A percentile compares a stretch with the other conserved stretches of the same genome.
Conservation (phyloP, 2,113 vertebrate genomes). For the Astatotilapia flaviijosephi region DNA sequence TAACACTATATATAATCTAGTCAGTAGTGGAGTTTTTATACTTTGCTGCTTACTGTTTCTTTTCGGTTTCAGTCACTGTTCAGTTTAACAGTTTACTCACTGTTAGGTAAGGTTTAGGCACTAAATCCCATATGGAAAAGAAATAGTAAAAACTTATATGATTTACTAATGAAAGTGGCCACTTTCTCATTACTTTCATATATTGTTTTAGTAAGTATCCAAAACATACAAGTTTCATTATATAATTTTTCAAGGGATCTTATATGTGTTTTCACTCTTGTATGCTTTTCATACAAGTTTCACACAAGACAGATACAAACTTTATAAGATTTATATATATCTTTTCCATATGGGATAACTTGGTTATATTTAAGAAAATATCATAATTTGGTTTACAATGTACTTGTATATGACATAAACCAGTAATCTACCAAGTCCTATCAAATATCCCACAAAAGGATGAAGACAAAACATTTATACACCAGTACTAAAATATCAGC, state of each 20-base stretch:
- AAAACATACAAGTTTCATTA: too few relatives aligned
- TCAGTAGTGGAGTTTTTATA: background rate
- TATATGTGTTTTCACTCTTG: too few relatives aligned
- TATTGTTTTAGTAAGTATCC: too few relatives aligned
- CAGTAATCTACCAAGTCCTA: background rate
- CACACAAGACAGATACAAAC: too few relatives aligned
- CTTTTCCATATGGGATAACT: background rate
- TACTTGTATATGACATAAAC: background rate
- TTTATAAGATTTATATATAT: too few relatives aligned
- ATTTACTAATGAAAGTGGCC: too few relatives aligned
- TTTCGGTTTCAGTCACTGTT: background rate
- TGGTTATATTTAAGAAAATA: background rate
- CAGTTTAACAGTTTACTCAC: background rate
- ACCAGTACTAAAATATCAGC: background rate
- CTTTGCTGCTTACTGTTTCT: background rate
- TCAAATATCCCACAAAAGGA: background rate
- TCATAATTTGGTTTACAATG: background rate
- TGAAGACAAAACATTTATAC: background rate
- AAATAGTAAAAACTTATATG: too few relatives aligned
- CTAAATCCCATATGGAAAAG: background rate
- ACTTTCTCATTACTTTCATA: too few relatives aligned
- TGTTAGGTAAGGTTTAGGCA: background rate
- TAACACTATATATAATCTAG: background rate
- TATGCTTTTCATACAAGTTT: too few relatives aligned
- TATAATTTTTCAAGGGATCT: too few relatives aligned